A percentile compares a stretch with the other conserved stretches of the same genome.
phyloP scores from a whole-genome alignment of 2,888 invertebrate genomes.

The Thereva unica region DNA sequence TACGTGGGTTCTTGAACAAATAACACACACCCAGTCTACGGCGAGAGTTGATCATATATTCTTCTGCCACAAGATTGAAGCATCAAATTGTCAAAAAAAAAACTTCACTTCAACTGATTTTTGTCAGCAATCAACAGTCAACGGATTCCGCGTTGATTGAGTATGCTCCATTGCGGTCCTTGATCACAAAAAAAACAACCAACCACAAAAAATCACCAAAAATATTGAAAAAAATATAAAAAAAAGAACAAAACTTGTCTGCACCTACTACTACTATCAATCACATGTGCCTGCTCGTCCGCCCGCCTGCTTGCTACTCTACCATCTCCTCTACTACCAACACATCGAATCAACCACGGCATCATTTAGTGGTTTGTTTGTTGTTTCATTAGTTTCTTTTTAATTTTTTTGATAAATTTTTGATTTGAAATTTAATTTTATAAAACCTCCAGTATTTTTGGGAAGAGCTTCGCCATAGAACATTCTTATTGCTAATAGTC shows the following conservation, averaged over 20 bases:
- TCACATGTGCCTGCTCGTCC: constrained; percentile 24
- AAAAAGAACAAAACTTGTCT: constrained; percentile 28
- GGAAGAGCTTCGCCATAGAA: constrained; percentile 22
- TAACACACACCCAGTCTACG: not conserved
- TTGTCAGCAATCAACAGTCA: constrained; percentile 23
- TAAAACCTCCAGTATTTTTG: not conserved
- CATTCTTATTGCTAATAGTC: not conserved
- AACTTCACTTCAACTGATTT: constrained; percentile 14
- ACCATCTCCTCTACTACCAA: constrained; percentile 38
- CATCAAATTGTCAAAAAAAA: not conserved
- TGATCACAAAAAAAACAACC: constrained; percentile 21
- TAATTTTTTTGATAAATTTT: constrained; percentile 37
- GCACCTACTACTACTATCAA: not conserved
- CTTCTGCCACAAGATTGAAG: constrained; percentile 22
- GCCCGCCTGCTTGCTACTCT: constrained; percentile 35
- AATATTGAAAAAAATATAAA: not conserved
- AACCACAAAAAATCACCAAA: constrained; percentile 10
- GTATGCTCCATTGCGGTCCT: constrained; percentile 13
- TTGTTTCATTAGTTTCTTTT: constrained; percentile 45
- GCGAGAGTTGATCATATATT: not conserved
- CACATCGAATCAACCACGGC: constrained; percentile 46
- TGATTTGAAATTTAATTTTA: constrained; percentile 24
- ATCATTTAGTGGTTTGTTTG: constrained; percentile 47
- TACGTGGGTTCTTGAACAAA: not conserved
- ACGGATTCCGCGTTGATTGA: constrained; percentile 20